Evolutionary conservation across 1,140 invertebrate species (phyloP).

Genomic region (Aphidius gifuensis): DNA sequence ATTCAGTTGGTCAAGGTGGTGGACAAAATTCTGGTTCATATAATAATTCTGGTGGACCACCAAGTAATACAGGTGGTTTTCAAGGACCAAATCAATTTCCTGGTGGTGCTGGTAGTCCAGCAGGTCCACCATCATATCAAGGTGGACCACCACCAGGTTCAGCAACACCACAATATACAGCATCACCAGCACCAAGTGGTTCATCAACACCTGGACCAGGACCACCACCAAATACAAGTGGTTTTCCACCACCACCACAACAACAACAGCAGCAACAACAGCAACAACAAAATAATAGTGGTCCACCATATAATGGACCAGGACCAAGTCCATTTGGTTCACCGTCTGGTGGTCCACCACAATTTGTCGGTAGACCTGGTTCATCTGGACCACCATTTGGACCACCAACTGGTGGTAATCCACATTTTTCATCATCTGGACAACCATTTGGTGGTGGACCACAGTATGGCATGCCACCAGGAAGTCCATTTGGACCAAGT

Average conservation of each 20-base stretch:
- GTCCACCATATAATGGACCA: constrained; percentile 65
- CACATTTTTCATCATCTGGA: constrained; percentile 65
- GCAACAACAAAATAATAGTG: constrained; percentile 51
- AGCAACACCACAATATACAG: constrained; percentile 71
- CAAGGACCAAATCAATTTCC: constrained; percentile 63
- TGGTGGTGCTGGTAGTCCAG: constrained; percentile 64
- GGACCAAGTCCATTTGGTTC: constrained; percentile 64
- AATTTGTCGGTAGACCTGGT: constrained; percentile 63
- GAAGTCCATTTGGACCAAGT: constrained; percentile 65
- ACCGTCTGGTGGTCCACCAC: constrained; percentile 63
- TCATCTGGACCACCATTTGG: constrained; percentile 69
- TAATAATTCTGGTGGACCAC: constrained; percentile 59
- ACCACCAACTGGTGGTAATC: constrained; percentile 57
- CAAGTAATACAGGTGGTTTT: constrained; percentile 56
- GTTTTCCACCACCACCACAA: constrained; percentile 61
- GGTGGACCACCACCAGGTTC: constrained; percentile 65
- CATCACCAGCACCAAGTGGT: constrained; percentile 72
- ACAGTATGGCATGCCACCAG: constrained; percentile 68
- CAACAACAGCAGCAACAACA: too few species aligned
- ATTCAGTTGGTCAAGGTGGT: constrained; percentile 53
- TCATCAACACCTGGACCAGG: constrained; percentile 70
- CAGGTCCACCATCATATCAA: constrained; percentile 62
- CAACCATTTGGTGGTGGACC: constrained; percentile 63
- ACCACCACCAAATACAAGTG: constrained; percentile 59
- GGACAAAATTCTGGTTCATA: constrained; percentile 47